These are phyloP conservation scores for Pteronura brasiliensis DNA, from an alignment of 2,113 vertebrate species.

Conservation along the genomic window DNA sequence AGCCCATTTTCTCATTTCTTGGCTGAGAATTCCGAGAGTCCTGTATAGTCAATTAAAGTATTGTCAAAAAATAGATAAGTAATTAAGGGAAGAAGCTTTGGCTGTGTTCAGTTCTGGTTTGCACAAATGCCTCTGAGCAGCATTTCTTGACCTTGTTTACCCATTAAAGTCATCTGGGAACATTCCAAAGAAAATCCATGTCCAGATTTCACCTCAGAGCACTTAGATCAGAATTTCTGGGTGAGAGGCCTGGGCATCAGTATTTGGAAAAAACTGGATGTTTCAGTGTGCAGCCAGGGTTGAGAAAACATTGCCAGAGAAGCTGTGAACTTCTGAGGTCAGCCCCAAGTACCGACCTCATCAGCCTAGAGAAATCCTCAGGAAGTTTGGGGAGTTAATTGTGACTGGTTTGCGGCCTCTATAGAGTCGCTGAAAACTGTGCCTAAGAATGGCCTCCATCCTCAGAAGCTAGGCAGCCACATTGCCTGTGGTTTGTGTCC, in stretches of 20 bases:
- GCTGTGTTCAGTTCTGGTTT: not conserved
- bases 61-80: constrained; percentile 11
- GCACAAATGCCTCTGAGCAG: not conserved
- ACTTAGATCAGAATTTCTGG: not conserved
- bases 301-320: not conserved
- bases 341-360: not conserved
- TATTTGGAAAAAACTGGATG: not conserved
- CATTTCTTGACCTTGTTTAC: not conserved
- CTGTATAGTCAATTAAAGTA: not conserved
- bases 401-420: not conserved
- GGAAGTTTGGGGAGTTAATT: not conserved
- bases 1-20: not conserved
- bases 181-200: not conserved
- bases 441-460: not conserved
- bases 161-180: not conserved
- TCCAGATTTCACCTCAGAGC: not conserved
- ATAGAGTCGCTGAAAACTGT: not conserved
- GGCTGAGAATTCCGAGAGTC: not conserved
- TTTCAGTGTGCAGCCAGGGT: not conserved
- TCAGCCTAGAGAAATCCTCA: not conserved
- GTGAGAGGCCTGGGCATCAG: not conserved
- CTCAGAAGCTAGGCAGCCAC: not conserved
- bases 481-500: not conserved
- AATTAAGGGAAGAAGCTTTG: not conserved
- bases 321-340: not conserved